These are phyloP conservation scores for Lamproptera curius DNA, from an alignment of 2,888 invertebrate species.

Conservation along the genomic window DNA sequence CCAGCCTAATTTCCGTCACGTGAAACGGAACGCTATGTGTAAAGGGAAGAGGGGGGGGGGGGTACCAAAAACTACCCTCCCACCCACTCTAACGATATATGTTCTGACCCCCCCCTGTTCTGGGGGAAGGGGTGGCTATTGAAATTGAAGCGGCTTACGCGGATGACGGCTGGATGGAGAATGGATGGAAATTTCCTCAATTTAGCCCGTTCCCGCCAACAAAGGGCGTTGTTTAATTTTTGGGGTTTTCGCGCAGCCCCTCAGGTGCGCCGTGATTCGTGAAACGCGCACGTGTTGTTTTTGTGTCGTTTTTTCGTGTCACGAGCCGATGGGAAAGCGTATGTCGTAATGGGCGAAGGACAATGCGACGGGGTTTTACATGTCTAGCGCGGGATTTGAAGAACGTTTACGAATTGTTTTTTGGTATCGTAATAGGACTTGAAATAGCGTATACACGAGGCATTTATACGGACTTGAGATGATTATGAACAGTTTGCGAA, in stretches of 20 bases:
- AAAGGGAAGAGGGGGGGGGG: slow-evolving; percentile 37
- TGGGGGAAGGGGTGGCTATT: slow-evolving; percentile 74
- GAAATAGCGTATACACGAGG: no score
- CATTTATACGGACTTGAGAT: no score
- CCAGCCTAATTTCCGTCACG: slow-evolving; percentile 67
- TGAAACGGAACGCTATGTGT: slow-evolving; percentile 72
- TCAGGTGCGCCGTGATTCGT: slow-evolving; percentile 54
- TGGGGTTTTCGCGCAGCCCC: slow-evolving; percentile 66
- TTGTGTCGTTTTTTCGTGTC: slow-evolving; percentile 23
- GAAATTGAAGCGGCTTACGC: slow-evolving; percentile 78
- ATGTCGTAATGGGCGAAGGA: no score
- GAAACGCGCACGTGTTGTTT: no score
- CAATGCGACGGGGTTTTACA: no score
- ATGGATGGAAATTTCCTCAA: slow-evolving; percentile 79
- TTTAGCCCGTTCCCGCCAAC: slow-evolving; percentile 76
- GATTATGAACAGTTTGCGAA: no score
- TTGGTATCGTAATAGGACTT: no score
- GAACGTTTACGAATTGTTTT: no score
- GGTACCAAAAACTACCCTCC: slow-evolving; percentile 21
- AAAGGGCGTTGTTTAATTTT: slow-evolving; percentile 77
- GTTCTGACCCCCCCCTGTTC: no score
- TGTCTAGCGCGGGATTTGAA: no score
- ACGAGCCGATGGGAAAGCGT: no score
- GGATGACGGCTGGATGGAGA: slow-evolving; percentile 77
- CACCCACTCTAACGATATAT: no score